Conservation (phyloP, 2,888 invertebrate genomes). For the Lysandra coridon region DNA sequence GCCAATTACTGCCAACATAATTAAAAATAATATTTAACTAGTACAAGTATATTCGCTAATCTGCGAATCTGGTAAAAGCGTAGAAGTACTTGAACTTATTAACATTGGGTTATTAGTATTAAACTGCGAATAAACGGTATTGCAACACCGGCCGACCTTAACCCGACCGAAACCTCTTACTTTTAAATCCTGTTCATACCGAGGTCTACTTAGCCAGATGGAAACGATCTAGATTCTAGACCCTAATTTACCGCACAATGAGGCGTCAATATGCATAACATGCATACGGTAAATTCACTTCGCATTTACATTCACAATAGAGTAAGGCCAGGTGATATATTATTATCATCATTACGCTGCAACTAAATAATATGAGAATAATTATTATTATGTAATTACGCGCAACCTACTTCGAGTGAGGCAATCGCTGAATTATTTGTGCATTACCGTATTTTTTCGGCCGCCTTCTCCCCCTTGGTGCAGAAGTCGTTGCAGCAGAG, state of each 20-base stretch:
- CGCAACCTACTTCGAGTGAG: background rate
- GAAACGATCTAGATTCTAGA: background rate
- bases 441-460: slow-evolving; percentile 51
- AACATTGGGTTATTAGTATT: slow-evolving; percentile 23
- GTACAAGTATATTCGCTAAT: slow-evolving; percentile 4
- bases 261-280: background rate
- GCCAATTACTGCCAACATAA: too few relatives aligned
- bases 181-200: slow-evolving; percentile 40
- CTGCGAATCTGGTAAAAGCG: background rate
- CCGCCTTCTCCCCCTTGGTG: slow-evolving; percentile 65
- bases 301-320: slow-evolving; percentile 12
- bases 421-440: slow-evolving; percentile 13
- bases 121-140: slow-evolving; percentile 10
- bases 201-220: slow-evolving; percentile 29
- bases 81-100: slow-evolving; percentile 31
- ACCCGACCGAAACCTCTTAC: slow-evolving; percentile 46
- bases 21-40: background rate
- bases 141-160: slow-evolving; percentile 43
- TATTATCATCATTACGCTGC: background rate
- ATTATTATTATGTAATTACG: slow-evolving; percentile 3
- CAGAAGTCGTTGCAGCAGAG: slow-evolving; percentile 81
- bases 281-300: background rate
- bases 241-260: background rate
- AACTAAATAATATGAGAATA: background rate
- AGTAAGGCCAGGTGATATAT: background rate